Conservation (phyloP, 2,797 vertebrate genomes). For the Coregonus sp. region DNA sequence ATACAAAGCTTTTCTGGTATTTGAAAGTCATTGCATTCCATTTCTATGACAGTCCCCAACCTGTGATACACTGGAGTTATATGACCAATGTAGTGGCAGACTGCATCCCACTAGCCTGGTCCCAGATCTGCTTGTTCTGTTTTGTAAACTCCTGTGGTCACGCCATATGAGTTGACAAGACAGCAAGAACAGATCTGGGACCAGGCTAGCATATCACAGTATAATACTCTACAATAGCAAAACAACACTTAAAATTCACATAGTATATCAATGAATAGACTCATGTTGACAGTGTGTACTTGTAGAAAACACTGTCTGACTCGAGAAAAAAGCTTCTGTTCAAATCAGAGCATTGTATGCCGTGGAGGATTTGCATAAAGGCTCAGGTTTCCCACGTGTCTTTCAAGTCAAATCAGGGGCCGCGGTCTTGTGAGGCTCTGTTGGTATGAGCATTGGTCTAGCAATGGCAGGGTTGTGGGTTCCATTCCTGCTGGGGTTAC, state of each 20-base stretch:
- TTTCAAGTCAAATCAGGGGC: slow-evolving; percentile 79
- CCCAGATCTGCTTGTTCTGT: background rate
- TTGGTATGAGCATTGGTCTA: background rate
- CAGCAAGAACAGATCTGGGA: background rate
- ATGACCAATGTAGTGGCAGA: background rate
- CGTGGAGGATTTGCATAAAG: background rate
- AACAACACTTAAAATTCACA: background rate
- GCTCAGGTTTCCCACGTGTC: slow-evolving; percentile 46
- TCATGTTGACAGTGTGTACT: background rate
- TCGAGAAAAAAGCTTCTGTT: background rate
- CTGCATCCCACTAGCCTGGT: background rate
- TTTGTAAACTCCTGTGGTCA: background rate
- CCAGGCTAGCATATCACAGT: background rate
- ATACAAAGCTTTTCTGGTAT: slow-evolving; percentile 82
- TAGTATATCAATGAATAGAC: background rate
- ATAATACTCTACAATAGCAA: background rate
- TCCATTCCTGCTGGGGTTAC: no score
- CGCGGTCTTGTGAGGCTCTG: background rate
- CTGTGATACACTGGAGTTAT: background rate
- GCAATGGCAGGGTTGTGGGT: background rate
- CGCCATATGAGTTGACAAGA: background rate
- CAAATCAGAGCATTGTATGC: background rate
- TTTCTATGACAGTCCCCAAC: slow-evolving; percentile 61
- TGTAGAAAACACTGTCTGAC: background rate
- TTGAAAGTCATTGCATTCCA: slow-evolving; percentile 70